A percentile compares a stretch with the other conserved stretches of the same genome.
phyloP scores from a whole-genome alignment of 2,113 vertebrate species.

The Nymphicus hollandicus region DNA sequence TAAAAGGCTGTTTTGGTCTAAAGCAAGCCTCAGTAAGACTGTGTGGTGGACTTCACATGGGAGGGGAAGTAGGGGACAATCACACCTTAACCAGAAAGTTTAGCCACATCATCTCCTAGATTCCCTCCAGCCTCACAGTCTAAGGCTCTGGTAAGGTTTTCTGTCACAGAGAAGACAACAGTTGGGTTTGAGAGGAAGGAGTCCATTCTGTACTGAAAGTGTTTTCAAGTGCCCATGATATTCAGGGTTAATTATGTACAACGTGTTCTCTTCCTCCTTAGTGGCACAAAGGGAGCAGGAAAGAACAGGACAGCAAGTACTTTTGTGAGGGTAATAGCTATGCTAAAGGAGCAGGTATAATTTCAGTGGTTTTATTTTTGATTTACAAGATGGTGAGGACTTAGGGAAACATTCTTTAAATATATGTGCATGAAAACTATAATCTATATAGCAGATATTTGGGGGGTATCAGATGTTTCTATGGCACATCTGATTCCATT shows the following conservation, averaged over 20 bases:
- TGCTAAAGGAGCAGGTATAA: neutral
- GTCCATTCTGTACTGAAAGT: neutral
- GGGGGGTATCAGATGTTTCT: neutral
- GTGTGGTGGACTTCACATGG: neutral
- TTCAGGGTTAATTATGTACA: neutral
- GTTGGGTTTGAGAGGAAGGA: neutral
- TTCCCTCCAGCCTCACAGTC: neutral
- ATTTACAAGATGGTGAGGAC: neutral
- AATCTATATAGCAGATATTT: neutral
- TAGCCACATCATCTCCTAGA: neutral
- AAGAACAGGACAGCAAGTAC: neutral
- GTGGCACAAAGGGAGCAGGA: neutral
- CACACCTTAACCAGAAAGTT: neutral
- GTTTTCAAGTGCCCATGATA: neutral
- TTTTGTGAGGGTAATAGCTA: neutral
- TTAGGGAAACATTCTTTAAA: too few species aligned
- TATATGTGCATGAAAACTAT: neutral
- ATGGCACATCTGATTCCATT: neutral
- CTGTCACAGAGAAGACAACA: neutral
- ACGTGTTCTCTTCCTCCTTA: neutral
- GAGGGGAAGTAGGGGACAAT: neutral
- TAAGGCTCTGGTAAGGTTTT: neutral
- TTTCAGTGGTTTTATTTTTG: neutral
- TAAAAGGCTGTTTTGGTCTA: neutral
- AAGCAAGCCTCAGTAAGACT: neutral